These are phyloP conservation scores for Drosophila fuyamai DNA, from an alignment of 1,140 invertebrate genomes.

Conservation along the genomic window DNA sequence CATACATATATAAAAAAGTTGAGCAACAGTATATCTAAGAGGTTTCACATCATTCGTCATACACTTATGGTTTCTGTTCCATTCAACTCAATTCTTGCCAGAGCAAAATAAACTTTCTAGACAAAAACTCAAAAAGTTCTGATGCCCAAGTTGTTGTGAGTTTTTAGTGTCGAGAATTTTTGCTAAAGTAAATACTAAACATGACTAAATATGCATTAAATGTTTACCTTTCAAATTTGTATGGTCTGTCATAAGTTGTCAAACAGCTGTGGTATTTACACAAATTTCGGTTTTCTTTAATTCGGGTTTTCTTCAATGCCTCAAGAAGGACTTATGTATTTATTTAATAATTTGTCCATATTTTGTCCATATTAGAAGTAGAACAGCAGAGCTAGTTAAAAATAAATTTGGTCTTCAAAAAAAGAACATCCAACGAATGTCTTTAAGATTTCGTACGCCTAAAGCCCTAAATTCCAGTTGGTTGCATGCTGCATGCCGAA, in stretches of 20 bases:
- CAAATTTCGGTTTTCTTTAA: no score
- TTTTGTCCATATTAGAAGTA: no score
- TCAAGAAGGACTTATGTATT: no score
- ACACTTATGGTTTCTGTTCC: not conserved
- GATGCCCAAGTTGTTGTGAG: not conserved
- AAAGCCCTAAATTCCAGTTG: not conserved
- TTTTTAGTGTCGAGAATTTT: not conserved
- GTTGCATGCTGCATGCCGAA: constrained; percentile 18
- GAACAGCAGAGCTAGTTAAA: no score
- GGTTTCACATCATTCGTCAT: not conserved
- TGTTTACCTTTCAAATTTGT: not conserved
- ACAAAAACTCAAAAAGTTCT: not conserved
- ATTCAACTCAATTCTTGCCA: not conserved
- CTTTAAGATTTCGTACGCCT: not conserved
- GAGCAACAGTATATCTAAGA: not conserved
- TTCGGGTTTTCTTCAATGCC: no score
- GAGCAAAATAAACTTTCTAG: not conserved
- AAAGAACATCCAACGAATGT: not conserved
- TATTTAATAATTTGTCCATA: no score
- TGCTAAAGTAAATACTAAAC: not conserved
- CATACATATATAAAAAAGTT: not conserved
- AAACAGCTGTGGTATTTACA: no score
- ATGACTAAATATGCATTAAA: not conserved
- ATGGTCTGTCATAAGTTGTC: not conserved
- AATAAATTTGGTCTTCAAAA: no score